Base-by-base conservation (phyloP, 2,888 invertebrate species). In the Calliphora vomitoria region DNA sequence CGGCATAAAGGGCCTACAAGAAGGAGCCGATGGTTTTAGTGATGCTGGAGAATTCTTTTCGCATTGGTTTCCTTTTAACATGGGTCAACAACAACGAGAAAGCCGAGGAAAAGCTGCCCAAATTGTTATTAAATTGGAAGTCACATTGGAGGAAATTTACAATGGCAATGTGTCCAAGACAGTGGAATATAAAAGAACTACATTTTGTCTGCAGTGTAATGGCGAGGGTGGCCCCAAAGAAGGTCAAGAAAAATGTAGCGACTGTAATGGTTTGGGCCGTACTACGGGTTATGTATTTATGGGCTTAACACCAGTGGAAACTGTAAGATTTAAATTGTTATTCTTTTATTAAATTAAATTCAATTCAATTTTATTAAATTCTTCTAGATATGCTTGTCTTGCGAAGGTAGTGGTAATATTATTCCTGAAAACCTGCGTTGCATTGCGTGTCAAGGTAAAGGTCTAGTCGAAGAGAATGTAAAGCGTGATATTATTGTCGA, bases 81-180 rank as follows among this genome's bases (percentile, higher is more conserved):
- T 96, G 64, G 94, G 94, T 20, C 44, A 44, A 8, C 41, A 41
- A 25, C 44, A 44, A 13, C 94, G 95, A 13, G 94, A 95, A 85
- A 94, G 95, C 87, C 97, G 97, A n/a, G 96, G 85, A 50, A 88
- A 97, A 93, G 60, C 86, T 8, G 72, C 86, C 0, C 97, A 98
- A 93, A 97, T 98, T 35, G 95, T 97, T 86, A 96, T 98, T 93
- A 96, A 97, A 20, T 94, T 98, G 25, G 96, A 96, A 94, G 97
- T 99, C 8, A 95, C 98, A 10, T 94, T 99, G 90, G 98, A 98
- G 94, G 98, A 98, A 92, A 95, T 98, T 92, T 99, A 98, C 93
- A 96, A 97, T 94, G 98, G 98, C 11, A 98, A 97, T 94, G 96
- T 96, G 71, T 94, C 97, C 2, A 92, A 93, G 78, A 89, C 90